A percentile compares a stretch with the other conserved stretches of the same genome.
Conservation (phyloP, 2,113 vertebrate genomes). For the Acrocephalus kingi region DNA sequence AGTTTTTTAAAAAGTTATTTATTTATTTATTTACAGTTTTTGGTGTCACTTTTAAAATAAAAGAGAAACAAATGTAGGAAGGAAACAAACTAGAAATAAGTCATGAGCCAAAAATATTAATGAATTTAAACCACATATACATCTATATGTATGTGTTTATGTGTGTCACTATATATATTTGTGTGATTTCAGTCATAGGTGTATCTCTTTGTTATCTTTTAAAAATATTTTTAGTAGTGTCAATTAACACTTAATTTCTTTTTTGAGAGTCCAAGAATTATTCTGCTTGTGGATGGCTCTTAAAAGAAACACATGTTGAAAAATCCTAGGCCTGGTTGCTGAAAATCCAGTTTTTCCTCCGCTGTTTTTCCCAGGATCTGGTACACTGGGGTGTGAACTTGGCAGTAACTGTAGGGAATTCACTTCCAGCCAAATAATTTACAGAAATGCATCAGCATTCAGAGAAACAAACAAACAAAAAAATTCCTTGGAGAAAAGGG, state of each 20-base stretch:
- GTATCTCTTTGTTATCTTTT: background rate
- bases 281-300: background rate
- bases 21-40: background rate
- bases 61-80: background rate
- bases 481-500: background rate
- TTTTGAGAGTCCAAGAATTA: background rate
- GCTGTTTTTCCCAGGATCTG: background rate
- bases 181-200: background rate
- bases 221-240: background rate
- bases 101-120: background rate
- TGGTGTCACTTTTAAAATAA: background rate
- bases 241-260: background rate
- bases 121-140: background rate
- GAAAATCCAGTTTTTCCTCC: background rate
- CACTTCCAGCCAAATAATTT: background rate
- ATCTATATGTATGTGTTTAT: background rate
- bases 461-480: background rate
- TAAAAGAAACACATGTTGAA: background rate
- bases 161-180: background rate
- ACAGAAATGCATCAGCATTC: background rate
- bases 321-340: background rate
- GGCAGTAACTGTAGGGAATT: background rate
- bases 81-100: background rate
- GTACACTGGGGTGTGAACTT: background rate
- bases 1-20: no score